Evolutionary conservation across 2,113 vertebrate species (phyloP).

Genomic region (Lanius ludovicianus): DNA sequence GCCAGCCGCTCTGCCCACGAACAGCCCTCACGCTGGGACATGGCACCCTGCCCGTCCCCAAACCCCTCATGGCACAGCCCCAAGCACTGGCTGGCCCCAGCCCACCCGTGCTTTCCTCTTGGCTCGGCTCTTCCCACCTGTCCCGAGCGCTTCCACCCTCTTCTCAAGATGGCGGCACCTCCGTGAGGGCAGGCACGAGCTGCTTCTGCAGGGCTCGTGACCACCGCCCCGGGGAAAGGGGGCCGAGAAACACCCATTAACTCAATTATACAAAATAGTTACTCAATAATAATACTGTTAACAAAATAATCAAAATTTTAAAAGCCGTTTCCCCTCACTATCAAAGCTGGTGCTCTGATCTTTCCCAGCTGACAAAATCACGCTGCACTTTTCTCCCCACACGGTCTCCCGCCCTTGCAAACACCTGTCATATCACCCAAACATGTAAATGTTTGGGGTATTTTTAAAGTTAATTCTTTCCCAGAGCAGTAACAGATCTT

Average conservation of each 20-base stretch:
- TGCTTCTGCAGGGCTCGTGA: fast-evolving
- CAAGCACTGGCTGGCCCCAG: background rate
- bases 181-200: background rate
- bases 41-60: background rate
- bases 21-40: background rate
- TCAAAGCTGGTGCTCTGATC: background rate
- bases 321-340: background rate
- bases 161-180: background rate
- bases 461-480: slow-evolving; percentile 3
- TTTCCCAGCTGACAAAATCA: background rate
- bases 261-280: background rate
- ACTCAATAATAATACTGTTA: too few species aligned
- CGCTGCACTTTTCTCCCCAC: background rate
- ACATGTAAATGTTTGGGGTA: background rate
- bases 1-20: background rate
- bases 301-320: background rate
- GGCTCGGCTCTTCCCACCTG: fast-evolving
- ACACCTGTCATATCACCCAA: background rate
- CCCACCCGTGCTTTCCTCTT: fast-evolving
- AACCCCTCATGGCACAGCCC: background rate
- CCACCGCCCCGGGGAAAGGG: fast-evolving
- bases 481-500: slow-evolving; percentile 23
- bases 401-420: background rate
- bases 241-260: fast-evolving
- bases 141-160: fast-evolving